Evolutionary conservation across 2,113 vertebrate species (phyloP), one percentile per base, ranked within the genome.

Genomic region (Pseudorectes ferrugineus): DNA sequence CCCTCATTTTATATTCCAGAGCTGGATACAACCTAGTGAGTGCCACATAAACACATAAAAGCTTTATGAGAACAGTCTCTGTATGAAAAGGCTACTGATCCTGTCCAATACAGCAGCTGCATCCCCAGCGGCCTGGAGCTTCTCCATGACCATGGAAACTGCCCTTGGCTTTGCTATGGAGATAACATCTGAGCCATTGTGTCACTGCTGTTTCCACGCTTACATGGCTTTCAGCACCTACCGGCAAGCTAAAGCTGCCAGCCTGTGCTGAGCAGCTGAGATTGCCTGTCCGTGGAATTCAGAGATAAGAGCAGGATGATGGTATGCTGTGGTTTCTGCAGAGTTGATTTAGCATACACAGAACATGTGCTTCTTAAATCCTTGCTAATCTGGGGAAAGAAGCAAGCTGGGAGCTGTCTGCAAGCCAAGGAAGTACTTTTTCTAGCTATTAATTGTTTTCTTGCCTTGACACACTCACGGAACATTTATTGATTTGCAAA

Each of bases 131-230:
- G 80, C 72, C 67, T 17, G 31, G 55, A 82, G 87, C 54, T 92
- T 82, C 75, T 70, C 78, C 25, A 23, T 94, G 79, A 52, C 94
- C 82, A 95, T 80, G 88, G 92, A 83, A 93, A 95, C 95, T 23
- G 63, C 59, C 43, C 88, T 62, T 59, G 62, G 48, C 85, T 95
- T 83, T 66, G 61, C 84, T 61, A 14, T 0, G 0, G 59, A 82
- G 81, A 88, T 85, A 88, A 65, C 46, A 79, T 85, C 78, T 42
- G 58, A 43, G 62, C 63, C 4, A 0, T 45, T 62, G 66, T 87
- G 78, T 73, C 81, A 40, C 59, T 80, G 58, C 11, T 75, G 85
- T 66, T 87, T 92, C 87, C 78, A 85, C 0, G 12, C 67, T 89
- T 59, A 48, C 45, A 18, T 7, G 57, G 52, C 70, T 92, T 76